These are phyloP conservation scores for Hecatera dysodea DNA, from an alignment of 2,888 invertebrate genomes.

Conservation along the genomic window DNA sequence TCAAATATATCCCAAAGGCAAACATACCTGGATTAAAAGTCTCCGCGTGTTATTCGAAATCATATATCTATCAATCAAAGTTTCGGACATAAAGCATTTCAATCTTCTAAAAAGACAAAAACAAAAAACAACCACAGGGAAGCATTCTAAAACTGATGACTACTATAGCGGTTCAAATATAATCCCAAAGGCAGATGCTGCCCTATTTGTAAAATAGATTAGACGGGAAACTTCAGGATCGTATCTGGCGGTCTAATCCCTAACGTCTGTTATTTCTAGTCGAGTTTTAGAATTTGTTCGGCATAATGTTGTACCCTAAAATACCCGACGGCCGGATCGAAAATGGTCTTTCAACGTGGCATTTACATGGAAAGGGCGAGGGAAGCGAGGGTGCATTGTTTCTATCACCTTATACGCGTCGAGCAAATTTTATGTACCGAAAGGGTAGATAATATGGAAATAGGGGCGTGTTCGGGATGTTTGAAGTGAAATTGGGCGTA, in stretches of 20 bases:
- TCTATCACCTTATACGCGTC: slow-evolving; percentile 70
- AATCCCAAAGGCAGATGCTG: slow-evolving; percentile 36
- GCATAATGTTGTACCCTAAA: slow-evolving; percentile 45
- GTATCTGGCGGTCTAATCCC: slow-evolving; percentile 42
- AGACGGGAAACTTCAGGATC: slow-evolving; percentile 42
- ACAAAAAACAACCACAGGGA: slow-evolving; percentile 4
- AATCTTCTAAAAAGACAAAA: not conserved
- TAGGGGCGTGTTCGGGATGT: slow-evolving; percentile 65
- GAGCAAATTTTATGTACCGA: slow-evolving; percentile 71
- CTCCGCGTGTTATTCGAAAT: too few relatives aligned
- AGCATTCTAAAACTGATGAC: slow-evolving; percentile 23
- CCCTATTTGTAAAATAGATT: slow-evolving; percentile 44
- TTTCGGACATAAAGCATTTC: not conserved
- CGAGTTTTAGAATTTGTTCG: slow-evolving; percentile 34
- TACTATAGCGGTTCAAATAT: slow-evolving; percentile 16
- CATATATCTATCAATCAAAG: too few relatives aligned
- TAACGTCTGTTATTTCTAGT: slow-evolving; percentile 47
- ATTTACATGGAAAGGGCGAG: slow-evolving; percentile 66
- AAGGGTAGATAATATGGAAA: slow-evolving; percentile 75
- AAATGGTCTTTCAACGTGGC: slow-evolving; percentile 57
- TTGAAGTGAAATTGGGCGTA: slow-evolving; percentile 69
- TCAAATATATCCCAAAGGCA: slow-evolving; percentile 35
- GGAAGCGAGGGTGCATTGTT: slow-evolving; percentile 69
- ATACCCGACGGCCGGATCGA: slow-evolving; percentile 45
- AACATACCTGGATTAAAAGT: too few relatives aligned